Percentiles rank a stretch among this genome's conserved stretches.
phyloP scores from a whole-genome alignment of 2,797 vertebrate species.

The Linurgus olivaceus region DNA sequence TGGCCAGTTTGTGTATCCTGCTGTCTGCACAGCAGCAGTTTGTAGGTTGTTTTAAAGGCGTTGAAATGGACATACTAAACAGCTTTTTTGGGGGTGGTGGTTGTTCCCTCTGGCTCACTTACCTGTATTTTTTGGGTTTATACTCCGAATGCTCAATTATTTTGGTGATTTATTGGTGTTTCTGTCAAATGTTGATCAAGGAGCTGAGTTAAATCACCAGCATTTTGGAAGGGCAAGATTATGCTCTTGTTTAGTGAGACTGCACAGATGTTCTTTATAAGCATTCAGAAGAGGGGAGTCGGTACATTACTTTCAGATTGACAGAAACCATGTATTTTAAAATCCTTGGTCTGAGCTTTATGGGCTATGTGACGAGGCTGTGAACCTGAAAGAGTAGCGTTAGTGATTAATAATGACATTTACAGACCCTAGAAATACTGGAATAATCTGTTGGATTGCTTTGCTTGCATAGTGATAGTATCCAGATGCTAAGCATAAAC shows the following conservation, averaged over 20 bases:
- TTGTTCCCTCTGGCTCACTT: not conserved
- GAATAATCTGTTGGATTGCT: slow-evolving; percentile 9
- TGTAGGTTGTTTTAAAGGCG: not conserved
- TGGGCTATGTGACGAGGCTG: not conserved
- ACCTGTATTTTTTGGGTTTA: not conserved
- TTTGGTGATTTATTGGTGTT: slow-evolving; percentile 17
- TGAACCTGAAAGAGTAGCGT: slow-evolving; percentile 29
- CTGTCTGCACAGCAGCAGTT: not conserved
- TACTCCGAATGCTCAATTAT: not conserved
- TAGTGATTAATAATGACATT: slow-evolving; percentile 52
- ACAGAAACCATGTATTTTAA: slow-evolving; percentile 19
- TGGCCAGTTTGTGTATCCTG: not conserved
- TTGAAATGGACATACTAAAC: not conserved
- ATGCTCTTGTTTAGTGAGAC: not conserved
- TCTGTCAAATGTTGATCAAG: not conserved
- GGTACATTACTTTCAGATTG: not conserved
- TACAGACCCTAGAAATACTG: slow-evolving; percentile 7
- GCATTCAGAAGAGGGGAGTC: not conserved
- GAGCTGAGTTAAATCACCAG: not conserved
- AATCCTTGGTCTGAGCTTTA: slow-evolving; percentile 15
- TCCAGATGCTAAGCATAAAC: slow-evolving; percentile 61
- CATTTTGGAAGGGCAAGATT: not conserved
- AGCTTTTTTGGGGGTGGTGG: not conserved
- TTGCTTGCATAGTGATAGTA: not conserved
- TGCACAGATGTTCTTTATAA: slow-evolving; percentile 33